Percentiles rank a stretch among this genome's conserved stretches.
phyloP scores from a whole-genome alignment of 2,888 invertebrate species.

The Phyllotreta cruciferae region DNA sequence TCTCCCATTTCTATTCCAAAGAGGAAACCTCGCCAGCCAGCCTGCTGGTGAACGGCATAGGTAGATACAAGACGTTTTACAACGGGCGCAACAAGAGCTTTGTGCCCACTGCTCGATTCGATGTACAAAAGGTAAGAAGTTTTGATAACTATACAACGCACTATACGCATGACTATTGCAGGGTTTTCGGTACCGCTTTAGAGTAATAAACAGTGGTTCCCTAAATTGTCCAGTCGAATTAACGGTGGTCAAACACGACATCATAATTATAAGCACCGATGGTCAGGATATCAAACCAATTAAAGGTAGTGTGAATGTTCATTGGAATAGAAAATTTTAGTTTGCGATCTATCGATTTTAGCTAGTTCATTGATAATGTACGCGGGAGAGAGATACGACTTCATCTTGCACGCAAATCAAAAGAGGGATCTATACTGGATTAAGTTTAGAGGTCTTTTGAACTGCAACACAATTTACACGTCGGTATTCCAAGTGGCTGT shows the following conservation, averaged over 20 bases:
- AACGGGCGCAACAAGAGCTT: conserved; percentile 46
- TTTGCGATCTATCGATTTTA: conserved; percentile 27
- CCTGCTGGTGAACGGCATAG: conserved; percentile 83
- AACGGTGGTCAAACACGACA: conserved; percentile 82
- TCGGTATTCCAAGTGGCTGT: conserved; percentile 72
- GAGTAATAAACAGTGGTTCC: conserved; percentile 85
- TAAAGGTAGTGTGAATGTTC: conserved; percentile 65
- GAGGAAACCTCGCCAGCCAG: conserved; percentile 85
- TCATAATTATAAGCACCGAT: conserved; percentile 80
- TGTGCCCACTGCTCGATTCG: conserved; percentile 70
- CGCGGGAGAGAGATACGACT: conserved; percentile 89
- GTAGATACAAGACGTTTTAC: conserved; percentile 64
- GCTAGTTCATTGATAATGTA: conserved; percentile 69
- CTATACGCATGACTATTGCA: conserved; percentile 13
- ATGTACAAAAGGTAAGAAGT: conserved; percentile 68
- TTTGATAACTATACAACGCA: neutral
- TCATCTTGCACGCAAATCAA: conserved; percentile 78
- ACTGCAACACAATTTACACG: conserved; percentile 77
- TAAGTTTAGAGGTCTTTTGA: conserved; percentile 83
- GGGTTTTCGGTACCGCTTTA: conserved; percentile 79
- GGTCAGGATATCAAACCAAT: conserved; percentile 79
- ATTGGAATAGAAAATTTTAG: neutral
- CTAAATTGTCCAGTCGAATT: conserved; percentile 86
- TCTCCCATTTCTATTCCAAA: conserved; percentile 81
- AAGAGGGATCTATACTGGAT: conserved; percentile 77